phyloP scores from a whole-genome alignment of 2,113 vertebrate genomes.

The Monopterus albus region DNA sequence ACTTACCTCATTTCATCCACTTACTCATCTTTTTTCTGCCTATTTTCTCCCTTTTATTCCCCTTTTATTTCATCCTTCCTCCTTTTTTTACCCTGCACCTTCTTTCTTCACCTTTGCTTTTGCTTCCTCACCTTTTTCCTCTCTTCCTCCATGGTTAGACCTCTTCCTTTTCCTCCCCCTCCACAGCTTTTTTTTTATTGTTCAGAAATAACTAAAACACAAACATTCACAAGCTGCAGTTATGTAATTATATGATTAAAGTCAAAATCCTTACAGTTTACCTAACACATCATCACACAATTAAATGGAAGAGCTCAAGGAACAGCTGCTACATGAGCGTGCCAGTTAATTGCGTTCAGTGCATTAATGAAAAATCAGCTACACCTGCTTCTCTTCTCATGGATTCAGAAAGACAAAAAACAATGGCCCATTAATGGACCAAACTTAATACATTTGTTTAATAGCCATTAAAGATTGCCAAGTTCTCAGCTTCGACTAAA shows the following conservation, averaged over 20 bases:
- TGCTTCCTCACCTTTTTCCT: background rate
- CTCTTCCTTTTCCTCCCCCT: background rate
- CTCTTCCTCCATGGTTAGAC: background rate
- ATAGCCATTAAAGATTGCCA: too few relatives aligned
- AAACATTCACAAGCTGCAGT: background rate
- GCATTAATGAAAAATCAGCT: conserved; percentile 31
- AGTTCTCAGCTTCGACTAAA: background rate
- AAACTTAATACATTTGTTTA: background rate
- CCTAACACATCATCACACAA: conserved; percentile 44
- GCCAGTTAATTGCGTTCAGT: conserved; percentile 29
- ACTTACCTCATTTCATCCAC: conserved; percentile 1
- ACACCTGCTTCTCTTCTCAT: conserved; percentile 37
- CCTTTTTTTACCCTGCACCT: too few relatives aligned
- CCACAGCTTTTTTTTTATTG: background rate
- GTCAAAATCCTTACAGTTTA: conserved; percentile 55
- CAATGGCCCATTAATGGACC: background rate
- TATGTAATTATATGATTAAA: conserved; percentile 25
- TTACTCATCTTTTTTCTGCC: too few relatives aligned
- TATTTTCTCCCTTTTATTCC: background rate
- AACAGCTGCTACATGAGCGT: conserved; percentile 50
- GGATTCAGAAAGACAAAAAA: background rate
- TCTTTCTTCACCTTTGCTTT: background rate
- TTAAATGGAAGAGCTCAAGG: conserved; percentile 31
- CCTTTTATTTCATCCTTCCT: too few relatives aligned
- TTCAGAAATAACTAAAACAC: conserved; percentile 2